Base-by-base conservation (phyloP, 2,888 invertebrate species). In the Amblyjoppa proteus region DNA sequence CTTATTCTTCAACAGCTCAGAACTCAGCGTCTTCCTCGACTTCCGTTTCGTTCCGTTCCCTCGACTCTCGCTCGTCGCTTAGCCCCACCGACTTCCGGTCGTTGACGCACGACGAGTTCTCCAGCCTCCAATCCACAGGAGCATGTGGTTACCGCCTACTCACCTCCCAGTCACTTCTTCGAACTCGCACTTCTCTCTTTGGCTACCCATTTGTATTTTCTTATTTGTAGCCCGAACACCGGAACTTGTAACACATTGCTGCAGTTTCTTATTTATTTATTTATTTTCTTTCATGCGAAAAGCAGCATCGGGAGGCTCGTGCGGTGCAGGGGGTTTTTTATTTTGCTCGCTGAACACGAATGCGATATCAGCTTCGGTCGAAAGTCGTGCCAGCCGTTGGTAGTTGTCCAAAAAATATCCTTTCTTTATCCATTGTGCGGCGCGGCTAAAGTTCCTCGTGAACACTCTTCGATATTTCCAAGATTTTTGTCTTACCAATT, bases 1-100 rank as follows among this genome's bases (percentile, higher is more conserved):
- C 58, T 83, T 69, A 79, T 71, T 80, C 58, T 64, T 58, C 82
- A 83, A 80, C 78, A 77, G 58, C 81, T 85, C 83, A n/a, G 68
- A 56, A 53, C 34, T 66, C 83, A 73, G 80, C 83, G 83, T 86
- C 86, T 86, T 84, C 80, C 66, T 76, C 71, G 74, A 77, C 85
- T 85, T 85, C 81, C 68, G 82, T 86, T 69, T 66, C 83, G 28
- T 53, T 34, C 69, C 79, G 85, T 85, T 87, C 87, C 82, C 85
- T 69, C 81, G 77, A 61, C 82, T 83, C 74, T 53, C 53, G 53
- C 73, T 74, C 66, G 64, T 64, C 16, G 83, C 53, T 76, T 68
- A 51, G 28, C 25, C 74, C 34, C 68, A 64, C 53, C 41, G 84
- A 87, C 82, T 80, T 85, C 82, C 86, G 84, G 84, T 71, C 80